Conservation (phyloP, 2,797 vertebrate genomes). For the Bufotes viridis region DNA sequence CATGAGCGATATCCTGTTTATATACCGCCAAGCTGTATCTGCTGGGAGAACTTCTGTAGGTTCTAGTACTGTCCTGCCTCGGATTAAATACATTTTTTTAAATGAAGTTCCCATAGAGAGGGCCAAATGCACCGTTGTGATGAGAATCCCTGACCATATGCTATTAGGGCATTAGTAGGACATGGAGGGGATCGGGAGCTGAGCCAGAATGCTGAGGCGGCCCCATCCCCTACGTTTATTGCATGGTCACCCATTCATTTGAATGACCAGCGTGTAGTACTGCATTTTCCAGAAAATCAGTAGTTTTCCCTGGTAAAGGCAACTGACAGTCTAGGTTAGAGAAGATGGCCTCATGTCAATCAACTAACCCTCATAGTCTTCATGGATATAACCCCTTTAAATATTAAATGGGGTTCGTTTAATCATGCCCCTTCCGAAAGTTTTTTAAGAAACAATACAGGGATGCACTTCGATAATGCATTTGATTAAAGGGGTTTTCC, state of each 20-base stretch:
- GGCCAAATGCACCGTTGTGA: not conserved
- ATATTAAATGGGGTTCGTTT: too few relatives aligned
- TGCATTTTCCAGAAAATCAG: not conserved
- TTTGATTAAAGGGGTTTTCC: too few relatives aligned
- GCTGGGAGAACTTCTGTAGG: conserved; percentile 8
- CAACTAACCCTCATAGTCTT: too few relatives aligned
- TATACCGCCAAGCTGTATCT: conserved; percentile 2
- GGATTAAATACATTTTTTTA: not conserved
- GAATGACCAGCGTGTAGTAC: not conserved
- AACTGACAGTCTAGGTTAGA: too few relatives aligned
- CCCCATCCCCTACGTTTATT: not conserved
- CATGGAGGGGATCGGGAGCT: not conserved
- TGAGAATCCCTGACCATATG: not conserved
- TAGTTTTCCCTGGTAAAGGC: not conserved
- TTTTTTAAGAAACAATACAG: too few relatives aligned
- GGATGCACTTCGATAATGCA: too few relatives aligned
- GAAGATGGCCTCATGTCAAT: too few relatives aligned
- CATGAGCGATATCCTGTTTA: conserved; percentile 57
- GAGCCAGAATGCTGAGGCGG: not conserved
- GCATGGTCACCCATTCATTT: not conserved
- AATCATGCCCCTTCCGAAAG: too few relatives aligned
- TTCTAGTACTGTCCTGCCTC: not conserved
- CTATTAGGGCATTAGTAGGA: not conserved
- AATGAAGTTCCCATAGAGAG: not conserved
- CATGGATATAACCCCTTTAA: too few relatives aligned